These are phyloP conservation scores for Hucho hucho DNA, from an alignment of 2,113 vertebrate genomes.

Conservation along the genomic window DNA sequence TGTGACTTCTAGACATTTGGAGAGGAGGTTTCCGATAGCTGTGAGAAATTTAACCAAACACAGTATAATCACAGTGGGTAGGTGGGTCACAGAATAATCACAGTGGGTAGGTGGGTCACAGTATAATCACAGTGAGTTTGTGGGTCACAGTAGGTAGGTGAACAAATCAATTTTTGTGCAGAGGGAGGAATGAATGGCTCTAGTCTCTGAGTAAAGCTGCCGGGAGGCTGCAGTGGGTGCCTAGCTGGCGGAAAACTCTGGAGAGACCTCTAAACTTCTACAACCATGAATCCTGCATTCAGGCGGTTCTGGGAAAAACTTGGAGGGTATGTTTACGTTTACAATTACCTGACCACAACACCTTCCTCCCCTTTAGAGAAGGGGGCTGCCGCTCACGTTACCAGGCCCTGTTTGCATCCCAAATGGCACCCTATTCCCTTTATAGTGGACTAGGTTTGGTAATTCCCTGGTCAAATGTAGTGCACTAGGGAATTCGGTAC, in stretches of 20 bases:
- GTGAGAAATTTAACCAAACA: constrained; percentile 37
- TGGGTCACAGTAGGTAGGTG: no score
- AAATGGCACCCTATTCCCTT: background rate
- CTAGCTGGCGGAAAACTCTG: constrained; percentile 62
- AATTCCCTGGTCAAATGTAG: background rate
- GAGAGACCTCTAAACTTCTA: constrained; percentile 38
- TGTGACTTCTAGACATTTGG: constrained; percentile 30
- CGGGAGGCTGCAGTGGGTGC: constrained; percentile 40
- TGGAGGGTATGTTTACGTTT: constrained; percentile 59
- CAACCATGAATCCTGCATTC: constrained; percentile 73
- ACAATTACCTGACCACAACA: constrained; percentile 50
- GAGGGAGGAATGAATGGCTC: constrained; percentile 65
- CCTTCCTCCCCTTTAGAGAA: background rate
- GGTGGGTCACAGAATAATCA: no score
- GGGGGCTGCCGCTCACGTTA: constrained; percentile 1
- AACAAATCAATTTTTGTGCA: constrained; percentile 71
- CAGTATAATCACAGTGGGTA: constrained; percentile 34
- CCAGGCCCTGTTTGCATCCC: background rate
- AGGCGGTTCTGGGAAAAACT: constrained; percentile 61
- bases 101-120: no score
- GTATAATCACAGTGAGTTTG: no score
- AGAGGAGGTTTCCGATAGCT: constrained; percentile 36
- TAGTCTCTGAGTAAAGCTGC: constrained; percentile 40
- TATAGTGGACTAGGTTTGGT: background rate
- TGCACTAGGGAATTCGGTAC: background rate